Conservation (phyloP, 2,797 vertebrate genomes). For the Crax fasciolata region DNA sequence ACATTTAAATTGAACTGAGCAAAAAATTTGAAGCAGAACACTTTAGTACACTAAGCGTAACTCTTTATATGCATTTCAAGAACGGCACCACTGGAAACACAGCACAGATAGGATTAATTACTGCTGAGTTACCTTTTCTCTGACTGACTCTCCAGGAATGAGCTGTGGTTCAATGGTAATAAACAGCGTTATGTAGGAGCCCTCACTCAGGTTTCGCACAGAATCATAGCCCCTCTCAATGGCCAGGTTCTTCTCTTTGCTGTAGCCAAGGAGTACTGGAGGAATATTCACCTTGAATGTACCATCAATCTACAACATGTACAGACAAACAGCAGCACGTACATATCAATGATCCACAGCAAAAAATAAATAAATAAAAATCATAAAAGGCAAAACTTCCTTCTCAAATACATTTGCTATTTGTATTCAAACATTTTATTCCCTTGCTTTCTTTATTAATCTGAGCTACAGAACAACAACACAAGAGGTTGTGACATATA, state of each 20-base stretch:
- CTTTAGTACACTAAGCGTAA: neutral
- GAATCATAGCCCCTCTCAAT: constrained; percentile 86
- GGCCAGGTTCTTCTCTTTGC: constrained; percentile 87
- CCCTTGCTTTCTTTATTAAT: neutral
- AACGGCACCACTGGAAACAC: neutral
- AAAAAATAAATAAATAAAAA: neutral
- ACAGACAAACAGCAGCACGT: neutral
- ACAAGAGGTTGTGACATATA: neutral
- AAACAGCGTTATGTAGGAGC: constrained; percentile 93
- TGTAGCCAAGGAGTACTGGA: constrained; percentile 96
- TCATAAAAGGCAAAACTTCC: neutral
- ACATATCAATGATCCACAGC: neutral
- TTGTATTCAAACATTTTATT: neutral
- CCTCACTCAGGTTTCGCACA: constrained; percentile 86
- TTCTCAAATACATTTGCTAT: neutral
- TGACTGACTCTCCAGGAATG: constrained; percentile 90
- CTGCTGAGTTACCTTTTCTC: constrained; percentile 89
- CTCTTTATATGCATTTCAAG: neutral
- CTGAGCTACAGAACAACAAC: neutral
- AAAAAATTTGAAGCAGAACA: neutral
- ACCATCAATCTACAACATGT: constrained; percentile 90
- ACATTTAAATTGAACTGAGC: neutral
- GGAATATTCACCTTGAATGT: constrained; percentile 94
- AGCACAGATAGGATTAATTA: neutral
- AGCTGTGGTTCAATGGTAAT: constrained; percentile 96